Evolutionary conservation across 37 sponge, comb jelly and placozoan genomes (phyloP), one percentile per base, ranked within the genome.

Genomic region (Petrosia ficiformis): DNA sequence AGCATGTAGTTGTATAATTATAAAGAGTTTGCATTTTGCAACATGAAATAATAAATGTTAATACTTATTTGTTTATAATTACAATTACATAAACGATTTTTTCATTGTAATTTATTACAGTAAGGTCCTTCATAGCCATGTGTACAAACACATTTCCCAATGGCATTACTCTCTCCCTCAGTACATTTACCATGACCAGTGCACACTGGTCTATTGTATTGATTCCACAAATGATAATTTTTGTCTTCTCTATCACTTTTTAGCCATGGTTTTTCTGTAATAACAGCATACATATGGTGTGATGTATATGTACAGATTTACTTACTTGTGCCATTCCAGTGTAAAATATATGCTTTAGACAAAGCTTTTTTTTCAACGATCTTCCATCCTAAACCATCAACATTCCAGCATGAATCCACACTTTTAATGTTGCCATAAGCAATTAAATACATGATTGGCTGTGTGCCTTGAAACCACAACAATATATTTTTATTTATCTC

Each of bases 251-350:
- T 37, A n/a, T 89, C 89, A 75, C 75, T 77, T 16, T 32, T 2
- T 28, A 83, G 44, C 92, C 92, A 91, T 2, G 92, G 92, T 65
- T 91, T 90, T 1, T 79, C 91, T 90, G 38, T 16, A 80, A 57
- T 2, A n/a, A 24, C 21, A 3, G 37, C 39, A 35, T 0, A 60
- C 32, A 19, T 10, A 48, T 48, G 14, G 14, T 48, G 54, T 48
- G 16, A 19, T 44, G 21, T 10, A 31, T n/a, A 11, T 42, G 25
- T 2, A 4, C 34, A 29, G 39, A 22, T 64, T 25, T 32, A n/a
- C 68, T 63, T 34, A 90, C 92, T 11, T 74, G 61, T 87, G 34
- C 92, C 92, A 64, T 59, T 87, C 92, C 92, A 91, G 59, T 91
- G 92, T 10, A 91, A 84, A 21, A 91, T 59, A 25, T 48, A 79